Evolutionary conservation across 2,888 invertebrate genomes (phyloP), one percentile per base, ranked within the genome.

Genomic region (Endotricha flammealis): DNA sequence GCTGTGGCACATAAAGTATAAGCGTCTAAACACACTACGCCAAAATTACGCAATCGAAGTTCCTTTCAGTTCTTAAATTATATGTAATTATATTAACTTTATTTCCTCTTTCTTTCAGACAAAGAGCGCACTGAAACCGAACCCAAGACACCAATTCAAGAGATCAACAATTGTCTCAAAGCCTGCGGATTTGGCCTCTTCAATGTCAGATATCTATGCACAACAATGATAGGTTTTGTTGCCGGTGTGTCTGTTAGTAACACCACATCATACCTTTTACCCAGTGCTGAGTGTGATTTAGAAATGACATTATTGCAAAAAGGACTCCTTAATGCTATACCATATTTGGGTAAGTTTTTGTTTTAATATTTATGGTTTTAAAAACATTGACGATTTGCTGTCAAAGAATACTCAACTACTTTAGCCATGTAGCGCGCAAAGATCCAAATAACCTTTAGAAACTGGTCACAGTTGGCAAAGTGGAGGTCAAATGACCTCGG

Each of bases 251-350:
- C 69, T 1, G 61, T 73, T 1, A 67, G 60, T 14, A 64, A 57
- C 3, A 54, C 68, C 0, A 71, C 76, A 0, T 65, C 78, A 0
- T 81, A 66, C 24, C 44, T 81, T 0, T 45, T 81, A 10, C 74
- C 81, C 0, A 73, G 58, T 20, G 80, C 81, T 2, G 80, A 81
- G 53, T 81, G 81, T 35, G 81, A 81, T 12, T 48, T 81, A 0
- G 30, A 66, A 2, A 79, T 81, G 80, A 57, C 61, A 20, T 48
- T 81, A 32, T 9, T 73, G 12, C 61, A 73, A 32, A 81, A 81
- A 31, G 81, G 81, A 1, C 14, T 77, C 11, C 42, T 81, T 4
- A 80, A 72, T 45, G 81, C 76, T 1, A 57, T 66, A 37, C 76
- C 79, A 2, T 81, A 71, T 54, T 41, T 68, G 10, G 81, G 81